Evolutionary conservation across 2,113 vertebrate genomes (phyloP), one percentile per base, ranked within the genome.

Genomic region (Cercocebus atys): DNA sequence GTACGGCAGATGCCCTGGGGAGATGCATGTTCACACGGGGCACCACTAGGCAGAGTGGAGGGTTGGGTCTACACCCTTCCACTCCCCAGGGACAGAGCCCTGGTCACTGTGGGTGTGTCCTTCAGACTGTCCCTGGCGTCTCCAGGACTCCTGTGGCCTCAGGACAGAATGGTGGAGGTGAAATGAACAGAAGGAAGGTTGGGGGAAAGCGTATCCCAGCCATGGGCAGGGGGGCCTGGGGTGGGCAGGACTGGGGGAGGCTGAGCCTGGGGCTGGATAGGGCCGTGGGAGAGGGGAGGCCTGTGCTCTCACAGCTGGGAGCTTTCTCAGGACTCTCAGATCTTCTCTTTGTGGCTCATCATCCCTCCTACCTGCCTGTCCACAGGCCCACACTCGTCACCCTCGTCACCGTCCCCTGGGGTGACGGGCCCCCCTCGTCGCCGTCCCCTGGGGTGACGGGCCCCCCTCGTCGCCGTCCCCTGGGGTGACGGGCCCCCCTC

Each of bases 321-420:
- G 57, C 1, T 7, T 35, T n/a, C 76, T 52, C 13, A 12, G 20
- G 17, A 6, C 32, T 52, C 47, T 91, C 50, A 16, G 40, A 30
- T 13, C 22, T 32, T 32, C 52, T 22, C 5, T 45, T 35, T 9
- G 3, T 52, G 23, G 40, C 22, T 27, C 22, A 4, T 22, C 40
- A 1, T 72, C 20, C 25, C 17, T 22, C 2, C 25, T 55, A 12
- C n/a, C 81, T 57, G 52, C 47, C 27, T 14, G 25, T 14, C 50
- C 1, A 0, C 22, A 38, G 25, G 27, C 47, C 47, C 40, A 18
- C 4, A 0, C 25, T 43, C 43, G 43, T 43, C 40, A 25, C 35
- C 3, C 17, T 3, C 5, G 3, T 18, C n/a, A 9, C 23, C 10
- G n/a, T 22, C 70, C 7, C 16, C 30, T 11, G 32, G 2, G 35